phyloP scores from a whole-genome alignment of 2,888 invertebrate species.

The Psylliodes chrysocephalus region DNA sequence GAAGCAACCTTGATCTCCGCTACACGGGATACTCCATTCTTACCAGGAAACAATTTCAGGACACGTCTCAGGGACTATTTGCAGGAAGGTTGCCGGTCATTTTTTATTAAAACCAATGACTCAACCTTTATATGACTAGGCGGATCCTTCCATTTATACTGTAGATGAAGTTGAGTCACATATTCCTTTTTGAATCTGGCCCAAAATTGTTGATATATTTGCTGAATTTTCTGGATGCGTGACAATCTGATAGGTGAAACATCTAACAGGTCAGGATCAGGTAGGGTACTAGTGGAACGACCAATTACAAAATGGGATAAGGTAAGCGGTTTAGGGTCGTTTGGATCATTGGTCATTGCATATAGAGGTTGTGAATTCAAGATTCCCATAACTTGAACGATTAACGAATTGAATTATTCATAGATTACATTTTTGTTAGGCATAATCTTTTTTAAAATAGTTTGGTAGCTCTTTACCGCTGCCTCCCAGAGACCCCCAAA shows the following conservation, averaged over 20 bases:
- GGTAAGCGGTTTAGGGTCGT: slow-evolving; percentile 26
- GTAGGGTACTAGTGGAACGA: slow-evolving; percentile 18
- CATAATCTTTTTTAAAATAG: slow-evolving; percentile 38
- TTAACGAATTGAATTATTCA: slow-evolving; percentile 21
- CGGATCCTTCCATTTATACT: slow-evolving; percentile 33
- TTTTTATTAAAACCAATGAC: slow-evolving; percentile 25
- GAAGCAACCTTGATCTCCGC: slow-evolving; percentile 15
- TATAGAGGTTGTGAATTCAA: slow-evolving; percentile 28
- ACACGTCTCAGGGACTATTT: slow-evolving; percentile 28
- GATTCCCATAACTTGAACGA: slow-evolving; percentile 27
- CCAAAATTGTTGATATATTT: slow-evolving; percentile 33
- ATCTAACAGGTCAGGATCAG: slow-evolving; percentile 19
- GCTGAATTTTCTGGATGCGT: slow-evolving; percentile 20
- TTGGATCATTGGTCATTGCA: slow-evolving; percentile 26
- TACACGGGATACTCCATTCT: slow-evolving; percentile 26
- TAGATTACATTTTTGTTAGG: slow-evolving; percentile 27
- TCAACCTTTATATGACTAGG: slow-evolving; percentile 7
- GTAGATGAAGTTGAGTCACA: slow-evolving; percentile 27
- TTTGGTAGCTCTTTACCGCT: slow-evolving; percentile 37
- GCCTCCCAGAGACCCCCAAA: slow-evolving; percentile 42
- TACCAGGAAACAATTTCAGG: slow-evolving; percentile 11
- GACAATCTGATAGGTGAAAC: not conserved
- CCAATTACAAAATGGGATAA: slow-evolving; percentile 39
- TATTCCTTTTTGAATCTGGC: slow-evolving; percentile 27
- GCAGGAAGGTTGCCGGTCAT: slow-evolving; percentile 19